These are phyloP conservation scores for Seriola quinqueradiata DNA, from an alignment of 2,113 vertebrate species.

Conservation along the genomic window DNA sequence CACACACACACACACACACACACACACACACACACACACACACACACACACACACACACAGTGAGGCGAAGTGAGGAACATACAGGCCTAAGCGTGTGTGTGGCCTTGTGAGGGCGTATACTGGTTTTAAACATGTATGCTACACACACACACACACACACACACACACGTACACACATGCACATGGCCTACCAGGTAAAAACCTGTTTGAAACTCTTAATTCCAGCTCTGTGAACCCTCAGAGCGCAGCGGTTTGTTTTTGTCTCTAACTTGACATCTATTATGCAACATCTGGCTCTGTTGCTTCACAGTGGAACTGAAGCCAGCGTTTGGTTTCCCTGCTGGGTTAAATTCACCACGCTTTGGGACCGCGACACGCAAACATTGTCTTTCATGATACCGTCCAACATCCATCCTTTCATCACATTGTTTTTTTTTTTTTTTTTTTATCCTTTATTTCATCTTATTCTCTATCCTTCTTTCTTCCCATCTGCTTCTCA, in stretches of 20 bases:
- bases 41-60: conserved; percentile 4
- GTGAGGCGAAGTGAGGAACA: not conserved
- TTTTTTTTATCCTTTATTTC: conserved; percentile 11
- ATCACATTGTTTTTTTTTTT: not conserved
- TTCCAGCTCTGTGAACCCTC: conserved; percentile 7
- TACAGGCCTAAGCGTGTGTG: not conserved
- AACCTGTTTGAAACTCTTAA: conserved; percentile 13
- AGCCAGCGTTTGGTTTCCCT: conserved; percentile 45
- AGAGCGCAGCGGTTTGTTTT: conserved; percentile 50
- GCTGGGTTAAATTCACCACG: conserved; percentile 61
- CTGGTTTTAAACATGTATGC: not conserved
- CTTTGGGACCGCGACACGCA: conserved; percentile 48
- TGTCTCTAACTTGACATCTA: conserved; percentile 38
- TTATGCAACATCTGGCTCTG: conserved; percentile 59
- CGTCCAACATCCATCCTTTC: conserved; percentile 22
- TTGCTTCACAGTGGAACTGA: conserved; percentile 38
- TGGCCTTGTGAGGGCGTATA: not conserved
- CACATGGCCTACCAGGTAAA: not conserved
- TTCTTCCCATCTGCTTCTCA: conserved; percentile 8
- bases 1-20: not conserved
- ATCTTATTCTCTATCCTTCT: not conserved
- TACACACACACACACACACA: conserved; percentile 10
- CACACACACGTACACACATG: not conserved
- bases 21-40: conserved; percentile 5
- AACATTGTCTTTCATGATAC: conserved; percentile 29